Base-by-base conservation (phyloP, 2,888 invertebrate genomes). In the Lasioglossum pauxillum region DNA sequence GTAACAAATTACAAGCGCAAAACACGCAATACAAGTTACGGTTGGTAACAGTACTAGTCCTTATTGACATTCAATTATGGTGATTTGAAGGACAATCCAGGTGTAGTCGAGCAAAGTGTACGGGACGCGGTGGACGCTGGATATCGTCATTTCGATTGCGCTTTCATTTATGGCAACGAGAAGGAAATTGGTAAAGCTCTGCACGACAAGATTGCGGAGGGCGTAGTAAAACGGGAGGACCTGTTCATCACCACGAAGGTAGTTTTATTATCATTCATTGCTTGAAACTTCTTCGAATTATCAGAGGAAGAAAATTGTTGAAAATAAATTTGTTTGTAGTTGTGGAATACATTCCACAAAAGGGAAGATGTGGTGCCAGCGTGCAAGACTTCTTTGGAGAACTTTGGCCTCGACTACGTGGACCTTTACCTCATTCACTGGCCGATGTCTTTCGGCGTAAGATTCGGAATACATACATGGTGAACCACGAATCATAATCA, bases 371-470 rank as follows among this genome's bases (percentile, higher is more conserved):
- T 93, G 10, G 89, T 93, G 12, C 86, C 91, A 16, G 82, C 89
- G 1, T 94, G 94, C 72, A 91, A 91, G 60, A 75, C 27, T 46
- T 94, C 93, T 0, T 74, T 93, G 46, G 92, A 95, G 41, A 95
- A 96, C 83, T 95, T 97, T 19, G 96, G 96, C 5, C 88, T 97
- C 16, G 95, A 96, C 0, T 98, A 99, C 93, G 92, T 99, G 46
- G 98, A 99, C 95, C 96, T 99, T 74, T 99, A 98, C 93, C 96
- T 99, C 10, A 97, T 99, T 31, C 99, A 99, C 95, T 99, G 98
- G 98, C 99, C 99, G 0, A 96, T 98, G 94, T 98, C 96, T 0
- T 98, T 86, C 53, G 10, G 67, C 0, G 92, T 92, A 90, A 90
- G 83, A 67, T 57, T 23, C 10, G 2, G n/a, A 5, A 60, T n/a